Conservation (phyloP, 2,888 invertebrate genomes). For the Trichacis sp. region DNA sequence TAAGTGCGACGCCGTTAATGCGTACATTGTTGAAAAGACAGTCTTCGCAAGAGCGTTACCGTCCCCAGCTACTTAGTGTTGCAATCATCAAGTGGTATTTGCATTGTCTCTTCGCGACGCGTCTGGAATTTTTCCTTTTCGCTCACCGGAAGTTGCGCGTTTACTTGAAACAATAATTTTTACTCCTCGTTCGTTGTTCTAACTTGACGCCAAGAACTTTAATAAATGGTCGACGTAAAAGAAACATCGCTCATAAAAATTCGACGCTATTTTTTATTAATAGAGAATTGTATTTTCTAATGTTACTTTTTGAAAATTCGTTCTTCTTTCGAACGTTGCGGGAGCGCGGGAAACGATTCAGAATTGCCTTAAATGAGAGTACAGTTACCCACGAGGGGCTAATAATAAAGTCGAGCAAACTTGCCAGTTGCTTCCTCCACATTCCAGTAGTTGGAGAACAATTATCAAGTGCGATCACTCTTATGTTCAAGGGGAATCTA, state of each 20-base stretch:
- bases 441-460: neutral
- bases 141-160: slow-evolving; percentile 24
- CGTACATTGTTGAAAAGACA: slow-evolving; percentile 33
- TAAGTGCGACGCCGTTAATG: slow-evolving; percentile 21
- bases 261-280: no score
- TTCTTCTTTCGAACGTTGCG: neutral
- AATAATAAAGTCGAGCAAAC: slow-evolving; percentile 1
- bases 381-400: slow-evolving; percentile 3
- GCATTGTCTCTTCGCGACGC: slow-evolving; percentile 27
- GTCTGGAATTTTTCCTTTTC: slow-evolving; percentile 5
- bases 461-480: neutral
- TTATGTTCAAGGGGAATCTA: no score
- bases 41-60: slow-evolving; percentile 30
- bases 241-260: no score
- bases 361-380: neutral
- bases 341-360: neutral
- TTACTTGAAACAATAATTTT: slow-evolving; percentile 8
- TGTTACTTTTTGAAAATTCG: no score
- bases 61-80: slow-evolving; percentile 23
- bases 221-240: no score
- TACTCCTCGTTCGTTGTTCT: neutral
- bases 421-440: neutral
- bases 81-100: slow-evolving; percentile 32
- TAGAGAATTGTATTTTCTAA: no score
- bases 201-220: no score